phyloP scores from a whole-genome alignment of 2,797 vertebrate genomes.

The Diceros bicornis region DNA sequence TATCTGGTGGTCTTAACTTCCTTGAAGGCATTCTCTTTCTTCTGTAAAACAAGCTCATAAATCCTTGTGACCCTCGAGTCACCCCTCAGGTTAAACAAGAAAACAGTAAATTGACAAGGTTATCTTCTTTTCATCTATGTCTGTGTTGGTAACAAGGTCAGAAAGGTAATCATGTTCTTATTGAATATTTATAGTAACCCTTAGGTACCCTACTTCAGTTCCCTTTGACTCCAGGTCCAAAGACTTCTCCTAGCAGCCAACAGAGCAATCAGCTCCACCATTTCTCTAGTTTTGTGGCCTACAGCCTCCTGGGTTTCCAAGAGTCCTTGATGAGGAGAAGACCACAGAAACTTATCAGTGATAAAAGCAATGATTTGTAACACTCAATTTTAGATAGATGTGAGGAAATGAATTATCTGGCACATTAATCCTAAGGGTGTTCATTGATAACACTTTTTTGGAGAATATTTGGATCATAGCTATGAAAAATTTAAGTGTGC shows the following conservation, averaged over 20 bases:
- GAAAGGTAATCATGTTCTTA: too few species aligned
- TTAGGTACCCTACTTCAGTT: too few species aligned
- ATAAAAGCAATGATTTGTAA: not conserved
- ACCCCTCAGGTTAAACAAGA: too few species aligned
- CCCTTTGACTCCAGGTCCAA: not conserved
- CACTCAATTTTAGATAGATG: not conserved
- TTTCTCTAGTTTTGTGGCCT: not conserved
- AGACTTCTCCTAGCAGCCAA: not conserved
- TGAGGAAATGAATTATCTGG: not conserved
- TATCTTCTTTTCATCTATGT: too few species aligned
- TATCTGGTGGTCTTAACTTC: too few species aligned
- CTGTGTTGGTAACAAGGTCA: too few species aligned
- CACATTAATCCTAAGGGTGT: not conserved
- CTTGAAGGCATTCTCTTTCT: too few species aligned
- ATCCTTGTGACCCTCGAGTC: too few species aligned
- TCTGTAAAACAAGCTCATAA: too few species aligned
- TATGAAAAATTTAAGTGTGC: conserved; percentile 16
- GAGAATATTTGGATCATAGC: not conserved
- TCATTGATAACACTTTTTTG: not conserved
- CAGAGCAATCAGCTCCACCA: not conserved
- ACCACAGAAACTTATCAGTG: not conserved
- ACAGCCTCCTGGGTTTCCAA: not conserved
- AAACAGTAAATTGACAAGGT: too few species aligned
- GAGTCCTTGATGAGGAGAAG: not conserved
- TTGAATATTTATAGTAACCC: too few species aligned